phyloP scores from a whole-genome alignment of 2,888 invertebrate species.

The Pyralis farinalis region DNA sequence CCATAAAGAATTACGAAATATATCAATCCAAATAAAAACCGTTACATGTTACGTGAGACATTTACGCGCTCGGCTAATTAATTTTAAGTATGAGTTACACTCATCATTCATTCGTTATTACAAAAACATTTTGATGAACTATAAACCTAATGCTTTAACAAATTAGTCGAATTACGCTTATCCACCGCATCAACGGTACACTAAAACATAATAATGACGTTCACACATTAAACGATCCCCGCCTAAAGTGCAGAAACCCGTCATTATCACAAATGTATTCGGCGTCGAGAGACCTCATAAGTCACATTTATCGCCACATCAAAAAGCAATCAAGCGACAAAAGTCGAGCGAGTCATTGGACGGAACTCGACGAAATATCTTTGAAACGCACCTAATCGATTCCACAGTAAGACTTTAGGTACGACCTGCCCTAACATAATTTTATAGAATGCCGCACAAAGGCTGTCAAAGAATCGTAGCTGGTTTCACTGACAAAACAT shows the following conservation, averaged over 20 bases:
- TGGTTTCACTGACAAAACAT: too few relatives aligned
- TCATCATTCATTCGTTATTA: too few relatives aligned
- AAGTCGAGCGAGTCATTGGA: slow-evolving; percentile 59
- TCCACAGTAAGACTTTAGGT: slow-evolving; percentile 17
- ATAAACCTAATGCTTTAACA: slow-evolving; percentile 19
- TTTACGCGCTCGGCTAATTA: too few relatives aligned
- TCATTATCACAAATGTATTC: slow-evolving; percentile 62
- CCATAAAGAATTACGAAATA: too few relatives aligned
- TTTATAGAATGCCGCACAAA: too few relatives aligned
- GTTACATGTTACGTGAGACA: too few relatives aligned
- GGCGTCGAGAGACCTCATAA: slow-evolving; percentile 69
- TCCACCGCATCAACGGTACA: slow-evolving; percentile 22
- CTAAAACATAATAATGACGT: slow-evolving; percentile 59
- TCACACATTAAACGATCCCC: slow-evolving; percentile 62
- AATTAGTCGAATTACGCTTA: slow-evolving; percentile 21
- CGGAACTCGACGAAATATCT: slow-evolving; percentile 42
- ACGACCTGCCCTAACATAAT: slow-evolving; percentile 8
- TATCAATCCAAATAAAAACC: too few relatives aligned
- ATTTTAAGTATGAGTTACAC: slow-evolving; percentile 2
- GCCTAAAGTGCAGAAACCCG: slow-evolving; percentile 62
- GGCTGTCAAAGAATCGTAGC: too few relatives aligned
- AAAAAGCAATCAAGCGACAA: slow-evolving; percentile 78
- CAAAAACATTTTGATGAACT: neutral
- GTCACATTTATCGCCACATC: slow-evolving; percentile 78
- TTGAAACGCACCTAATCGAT: slow-evolving; percentile 66